These are phyloP conservation scores for Drymodes brunneopygia DNA, from an alignment of 2,113 vertebrate genomes.

Conservation along the genomic window DNA sequence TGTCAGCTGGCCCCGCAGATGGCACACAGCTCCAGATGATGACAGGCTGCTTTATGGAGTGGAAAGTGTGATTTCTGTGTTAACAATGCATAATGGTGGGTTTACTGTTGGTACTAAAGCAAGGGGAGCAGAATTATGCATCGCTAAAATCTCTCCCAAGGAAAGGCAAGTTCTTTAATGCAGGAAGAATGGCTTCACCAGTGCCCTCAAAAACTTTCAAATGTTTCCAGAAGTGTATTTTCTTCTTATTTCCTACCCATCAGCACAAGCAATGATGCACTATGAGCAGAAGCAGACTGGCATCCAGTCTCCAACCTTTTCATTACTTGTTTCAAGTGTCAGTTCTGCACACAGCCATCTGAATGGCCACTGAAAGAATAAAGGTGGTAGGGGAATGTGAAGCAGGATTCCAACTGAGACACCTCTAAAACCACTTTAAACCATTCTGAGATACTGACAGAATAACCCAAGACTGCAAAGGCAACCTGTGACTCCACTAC, in stretches of 20 bases:
- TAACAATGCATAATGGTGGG: neutral
- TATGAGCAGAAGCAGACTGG: neutral
- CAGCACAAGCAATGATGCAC: neutral
- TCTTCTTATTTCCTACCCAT: neutral
- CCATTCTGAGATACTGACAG: neutral
- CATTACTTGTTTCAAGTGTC: neutral
- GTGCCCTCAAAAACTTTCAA: neutral
- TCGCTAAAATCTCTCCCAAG: neutral
- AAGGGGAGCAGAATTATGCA: neutral
- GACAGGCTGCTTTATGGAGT: neutral
- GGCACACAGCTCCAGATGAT: neutral
- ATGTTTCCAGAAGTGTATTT: neutral
- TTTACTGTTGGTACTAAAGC: neutral
- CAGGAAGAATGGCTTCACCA: neutral
- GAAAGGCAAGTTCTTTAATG: neutral
- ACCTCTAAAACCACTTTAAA: neutral
- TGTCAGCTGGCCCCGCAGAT: slow-evolving; percentile 43
- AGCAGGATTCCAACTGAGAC: fast-evolving
- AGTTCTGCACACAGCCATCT: neutral
- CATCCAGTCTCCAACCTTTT: neutral
- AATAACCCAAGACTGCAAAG: neutral
- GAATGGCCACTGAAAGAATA: neutral
- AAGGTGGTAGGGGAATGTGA: neutral
- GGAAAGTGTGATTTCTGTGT: slow-evolving; percentile 37
- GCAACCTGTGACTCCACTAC: neutral